Evolutionary conservation across 2,888 invertebrate genomes (phyloP), one percentile per base, ranked within the genome.

Genomic region (Euphydryas editha): DNA sequence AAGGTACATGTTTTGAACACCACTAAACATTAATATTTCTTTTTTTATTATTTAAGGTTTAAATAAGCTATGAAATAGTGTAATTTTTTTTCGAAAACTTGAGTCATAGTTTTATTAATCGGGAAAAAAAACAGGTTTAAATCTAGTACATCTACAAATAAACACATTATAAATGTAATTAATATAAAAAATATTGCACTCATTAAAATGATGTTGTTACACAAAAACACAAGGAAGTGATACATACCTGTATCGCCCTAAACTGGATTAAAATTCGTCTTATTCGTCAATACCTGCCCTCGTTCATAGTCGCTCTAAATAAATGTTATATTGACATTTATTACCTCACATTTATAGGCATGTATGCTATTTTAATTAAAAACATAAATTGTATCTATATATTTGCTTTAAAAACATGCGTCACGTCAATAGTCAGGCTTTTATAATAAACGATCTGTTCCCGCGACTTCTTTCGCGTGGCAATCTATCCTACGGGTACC

Each of bases 251-350:
- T 88, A 86, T 86, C 81, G 85, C 86, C 86, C 87, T 86, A 85
- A 84, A 78, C 81, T 85, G 81, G 80, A 85, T 84, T 81, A 78
- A 85, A 85, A 80, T 82, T 83, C 80, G n/a, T n/a, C n/a, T n/a
- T n/a, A n/a, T n/a, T n/a, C 80, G 80, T 82, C 76, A 74, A 36
- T 36, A 54, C 30, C 17, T 67, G 69, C 71, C 74, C 71, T 62
- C 80, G 84, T 85, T 88, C 86, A 83, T 86, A 87, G 87, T 85
- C 67, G 66, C 54, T 74, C 75, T 86, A 91, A 90, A 90, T 83
- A 90, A 30, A 30, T 30, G 30, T 84, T 90, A 90, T 80, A 77
- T 79, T 90, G 91, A 86, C 90, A 90, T 91, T 90, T 89, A 87
- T 73, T 69, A 69, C 68, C 59, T 65, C 59, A 67, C 66, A 60